phyloP scores from a whole-genome alignment of 2,113 vertebrate species.

The Hippopotamus amphibius region DNA sequence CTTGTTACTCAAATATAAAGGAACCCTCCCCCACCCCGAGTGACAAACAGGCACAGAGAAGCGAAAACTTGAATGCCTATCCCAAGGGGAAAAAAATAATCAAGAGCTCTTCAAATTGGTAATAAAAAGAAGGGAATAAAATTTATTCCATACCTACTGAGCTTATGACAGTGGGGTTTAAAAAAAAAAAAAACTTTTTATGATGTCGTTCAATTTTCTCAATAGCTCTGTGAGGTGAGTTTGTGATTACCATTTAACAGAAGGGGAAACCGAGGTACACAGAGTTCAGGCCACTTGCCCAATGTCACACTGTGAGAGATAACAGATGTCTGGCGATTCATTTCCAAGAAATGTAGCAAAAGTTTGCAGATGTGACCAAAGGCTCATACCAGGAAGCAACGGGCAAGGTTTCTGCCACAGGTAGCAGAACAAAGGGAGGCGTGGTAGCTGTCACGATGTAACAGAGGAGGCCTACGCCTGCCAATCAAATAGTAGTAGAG shows the following conservation, averaged over 20 bases:
- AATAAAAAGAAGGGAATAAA: not conserved
- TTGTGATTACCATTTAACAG: not conserved
- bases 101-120: constrained; percentile 27
- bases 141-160: not conserved
- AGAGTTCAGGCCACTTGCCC: not conserved
- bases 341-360: too few species aligned
- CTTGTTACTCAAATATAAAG: constrained; percentile 28
- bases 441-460: too few species aligned
- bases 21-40: not conserved
- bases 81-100: not conserved
- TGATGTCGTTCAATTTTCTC: not conserved
- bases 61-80: not conserved
- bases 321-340: too few species aligned
- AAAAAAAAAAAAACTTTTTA: not conserved
- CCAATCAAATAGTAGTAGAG: too few species aligned
- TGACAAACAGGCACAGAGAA: constrained; percentile 7
- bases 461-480: too few species aligned
- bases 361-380: too few species aligned
- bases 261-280: not conserved
- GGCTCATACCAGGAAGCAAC: too few species aligned
- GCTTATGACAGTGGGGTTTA: not conserved
- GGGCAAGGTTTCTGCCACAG: too few species aligned
- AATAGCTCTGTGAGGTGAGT: not conserved
- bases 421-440: too few species aligned
- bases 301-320: not conserved